Conservation (phyloP, 1,140 invertebrate genomes). For the Sitobion miscanthi region DNA sequence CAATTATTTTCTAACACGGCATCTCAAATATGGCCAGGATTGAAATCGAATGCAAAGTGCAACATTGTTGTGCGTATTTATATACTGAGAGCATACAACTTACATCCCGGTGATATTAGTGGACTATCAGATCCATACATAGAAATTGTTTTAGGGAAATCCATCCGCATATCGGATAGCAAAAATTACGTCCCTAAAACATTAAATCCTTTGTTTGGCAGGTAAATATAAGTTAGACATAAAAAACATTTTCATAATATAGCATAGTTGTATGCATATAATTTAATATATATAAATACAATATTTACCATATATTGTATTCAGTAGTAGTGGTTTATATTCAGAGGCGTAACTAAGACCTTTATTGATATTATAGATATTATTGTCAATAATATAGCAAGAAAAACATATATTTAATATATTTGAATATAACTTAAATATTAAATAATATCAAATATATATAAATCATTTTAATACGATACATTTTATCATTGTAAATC, state of each 20-base stretch:
- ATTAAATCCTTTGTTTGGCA: slow-evolving; percentile 86
- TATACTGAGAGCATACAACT: slow-evolving; percentile 73
- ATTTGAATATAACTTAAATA: too few species aligned
- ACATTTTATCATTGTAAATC: too few species aligned
- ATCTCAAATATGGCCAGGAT: not conserved
- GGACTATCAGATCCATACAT: slow-evolving; percentile 83
- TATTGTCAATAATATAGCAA: too few species aligned
- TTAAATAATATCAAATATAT: too few species aligned
- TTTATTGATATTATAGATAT: too few species aligned
- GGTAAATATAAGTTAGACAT: slow-evolving; percentile 64
- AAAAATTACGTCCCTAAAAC: slow-evolving; percentile 79
- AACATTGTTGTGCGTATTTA: slow-evolving; percentile 72
- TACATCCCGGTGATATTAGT: slow-evolving; percentile 76
- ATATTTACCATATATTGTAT: too few species aligned
- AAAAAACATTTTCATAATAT: not conserved
- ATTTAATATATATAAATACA: too few species aligned
- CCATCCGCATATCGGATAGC: slow-evolving; percentile 71
- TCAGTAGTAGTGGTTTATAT: too few species aligned
- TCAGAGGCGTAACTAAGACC: too few species aligned
- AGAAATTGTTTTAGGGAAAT: slow-evolving; percentile 72
- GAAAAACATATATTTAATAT: too few species aligned
- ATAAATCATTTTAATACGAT: too few species aligned
- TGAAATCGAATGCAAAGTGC: slow-evolving; percentile 44
- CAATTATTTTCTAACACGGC: not conserved
- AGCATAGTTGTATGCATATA: not conserved